phyloP scores from a whole-genome alignment of 2,888 invertebrate genomes.

The Dryococelus australis region DNA sequence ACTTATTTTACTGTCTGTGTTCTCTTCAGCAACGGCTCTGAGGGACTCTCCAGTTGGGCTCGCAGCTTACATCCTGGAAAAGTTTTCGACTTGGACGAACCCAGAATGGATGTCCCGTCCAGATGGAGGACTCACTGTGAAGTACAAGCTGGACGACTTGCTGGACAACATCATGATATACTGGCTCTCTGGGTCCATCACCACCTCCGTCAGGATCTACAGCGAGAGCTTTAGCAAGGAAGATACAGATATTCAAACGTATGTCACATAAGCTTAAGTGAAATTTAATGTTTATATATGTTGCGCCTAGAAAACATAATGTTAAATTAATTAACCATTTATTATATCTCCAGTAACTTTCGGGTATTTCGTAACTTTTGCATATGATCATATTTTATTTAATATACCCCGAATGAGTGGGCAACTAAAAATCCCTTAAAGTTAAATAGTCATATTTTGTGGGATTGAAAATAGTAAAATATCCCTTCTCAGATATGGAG shows the following conservation, averaged over 20 bases:
- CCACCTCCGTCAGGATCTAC: conserved; percentile 60
- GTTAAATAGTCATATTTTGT: too few species aligned
- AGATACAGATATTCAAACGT: neutral
- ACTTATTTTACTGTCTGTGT: neutral
- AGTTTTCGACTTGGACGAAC: conserved; percentile 62
- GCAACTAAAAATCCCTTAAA: too few species aligned
- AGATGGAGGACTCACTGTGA: conserved; percentile 60
- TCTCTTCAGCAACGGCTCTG: conserved; percentile 57
- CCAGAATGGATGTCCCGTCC: conserved; percentile 49
- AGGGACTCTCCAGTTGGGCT: conserved; percentile 63
- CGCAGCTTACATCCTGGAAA: conserved; percentile 65
- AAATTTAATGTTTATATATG: too few species aligned
- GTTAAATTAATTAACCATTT: too few species aligned
- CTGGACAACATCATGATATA: conserved; percentile 65
- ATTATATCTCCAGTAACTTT: neutral
- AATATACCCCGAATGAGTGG: too few species aligned
- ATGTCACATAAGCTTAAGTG: neutral
- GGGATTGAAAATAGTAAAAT: too few species aligned
- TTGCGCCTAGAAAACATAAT: too few species aligned
- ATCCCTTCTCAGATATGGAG: too few species aligned
- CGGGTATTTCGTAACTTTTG: neutral
- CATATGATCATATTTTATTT: too few species aligned
- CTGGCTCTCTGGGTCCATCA: conserved; percentile 61
- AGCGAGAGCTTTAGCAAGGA: conserved; percentile 53
- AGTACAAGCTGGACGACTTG: conserved; percentile 61